Percentiles rank a stretch among this genome's conserved stretches.
These are phyloP conservation scores for Temnothorax curvispinosus DNA, from an alignment of 1,140 invertebrate species.

Conservation along the genomic window DNA sequence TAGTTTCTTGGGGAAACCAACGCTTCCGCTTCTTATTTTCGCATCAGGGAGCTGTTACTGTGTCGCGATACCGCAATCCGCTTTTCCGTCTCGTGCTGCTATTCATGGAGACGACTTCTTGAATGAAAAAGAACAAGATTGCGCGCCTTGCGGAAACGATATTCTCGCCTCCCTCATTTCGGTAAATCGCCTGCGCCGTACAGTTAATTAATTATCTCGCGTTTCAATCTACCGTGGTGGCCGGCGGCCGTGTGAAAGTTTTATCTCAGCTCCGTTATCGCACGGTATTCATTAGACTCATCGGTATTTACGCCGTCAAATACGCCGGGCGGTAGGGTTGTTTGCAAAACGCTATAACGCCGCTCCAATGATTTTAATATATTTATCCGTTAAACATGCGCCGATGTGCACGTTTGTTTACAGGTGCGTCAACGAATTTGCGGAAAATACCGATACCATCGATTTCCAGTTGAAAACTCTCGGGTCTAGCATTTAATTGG, in stretches of 20 bases:
- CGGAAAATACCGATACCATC: slow-evolving; percentile 47
- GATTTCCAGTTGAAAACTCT: slow-evolving; percentile 41
- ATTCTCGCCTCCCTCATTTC: not conserved
- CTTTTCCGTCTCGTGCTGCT: not conserved
- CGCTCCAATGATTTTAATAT: slow-evolving; percentile 56
- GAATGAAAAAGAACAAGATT: slow-evolving; percentile 20
- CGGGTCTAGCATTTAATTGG: slow-evolving; percentile 37
- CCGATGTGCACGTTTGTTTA: slow-evolving; percentile 42
- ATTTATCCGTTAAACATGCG: slow-evolving; percentile 51
- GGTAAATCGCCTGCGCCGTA: not conserved
- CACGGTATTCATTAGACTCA: slow-evolving; percentile 31
- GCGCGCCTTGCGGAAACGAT: not conserved
- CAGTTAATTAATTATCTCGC: slow-evolving; percentile 41
- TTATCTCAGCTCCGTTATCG: not conserved
- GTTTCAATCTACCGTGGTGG: slow-evolving; percentile 3
- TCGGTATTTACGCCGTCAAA: slow-evolving; percentile 44
- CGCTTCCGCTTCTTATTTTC: slow-evolving; percentile 28
- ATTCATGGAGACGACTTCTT: slow-evolving; percentile 24
- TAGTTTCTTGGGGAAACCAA: slow-evolving; percentile 49
- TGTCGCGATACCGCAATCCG: not conserved
- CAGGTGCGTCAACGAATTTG: slow-evolving; percentile 42
- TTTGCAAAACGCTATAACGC: slow-evolving; percentile 32
- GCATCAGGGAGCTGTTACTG: slow-evolving; percentile 10
- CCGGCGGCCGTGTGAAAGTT: not conserved
- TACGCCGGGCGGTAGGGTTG: not conserved